A percentile compares a stretch with the other conserved stretches of the same genome.
Conservation (phyloP, 2,113 vertebrate species). For the Scalopus aquaticus region DNA sequence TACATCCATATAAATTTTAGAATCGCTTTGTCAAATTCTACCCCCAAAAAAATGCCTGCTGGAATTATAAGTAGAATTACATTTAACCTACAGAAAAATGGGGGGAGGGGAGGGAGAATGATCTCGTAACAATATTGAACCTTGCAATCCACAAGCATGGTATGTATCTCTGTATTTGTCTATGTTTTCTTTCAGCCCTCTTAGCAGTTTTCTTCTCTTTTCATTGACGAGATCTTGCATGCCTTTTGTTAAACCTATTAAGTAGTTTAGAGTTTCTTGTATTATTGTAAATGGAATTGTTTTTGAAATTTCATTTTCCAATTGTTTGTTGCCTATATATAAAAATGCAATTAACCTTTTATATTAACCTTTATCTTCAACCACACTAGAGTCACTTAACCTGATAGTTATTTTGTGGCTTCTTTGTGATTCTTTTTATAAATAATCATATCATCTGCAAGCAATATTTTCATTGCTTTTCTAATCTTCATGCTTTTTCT, state of each 20-base stretch:
- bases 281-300: background rate
- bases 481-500: background rate
- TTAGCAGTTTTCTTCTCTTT: background rate
- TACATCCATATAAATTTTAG: background rate
- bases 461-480: background rate
- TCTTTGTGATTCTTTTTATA: background rate
- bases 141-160: background rate
- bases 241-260: background rate
- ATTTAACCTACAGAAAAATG: background rate
- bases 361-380: background rate
- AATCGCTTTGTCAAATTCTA: background rate
- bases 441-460: background rate
- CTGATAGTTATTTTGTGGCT: background rate
- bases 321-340: background rate
- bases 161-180: background rate
- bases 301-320: conserved; percentile 44
- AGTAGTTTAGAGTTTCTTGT: background rate
- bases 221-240: background rate
- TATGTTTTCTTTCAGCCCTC: background rate
- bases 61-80: background rate
- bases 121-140: background rate
- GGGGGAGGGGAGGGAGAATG: background rate
- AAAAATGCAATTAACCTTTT: background rate
- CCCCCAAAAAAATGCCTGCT: background rate
- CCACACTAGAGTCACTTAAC: background rate